phyloP scores from a whole-genome alignment of 2,113 vertebrate species.

The Ibidorhyncha struthersii region DNA sequence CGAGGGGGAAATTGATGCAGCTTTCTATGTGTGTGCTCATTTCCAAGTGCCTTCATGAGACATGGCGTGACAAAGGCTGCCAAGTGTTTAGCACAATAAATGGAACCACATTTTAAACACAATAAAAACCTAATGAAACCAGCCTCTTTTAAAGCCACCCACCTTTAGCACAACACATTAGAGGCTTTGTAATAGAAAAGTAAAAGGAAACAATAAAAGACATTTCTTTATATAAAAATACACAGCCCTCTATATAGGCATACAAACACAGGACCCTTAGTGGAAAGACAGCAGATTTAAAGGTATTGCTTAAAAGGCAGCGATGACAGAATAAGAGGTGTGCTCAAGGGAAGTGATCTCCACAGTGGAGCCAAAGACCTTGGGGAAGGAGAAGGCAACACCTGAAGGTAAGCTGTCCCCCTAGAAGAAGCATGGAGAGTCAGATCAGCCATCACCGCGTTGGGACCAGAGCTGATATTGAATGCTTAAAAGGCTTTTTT shows the following conservation, averaged over 20 bases:
- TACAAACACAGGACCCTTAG: not conserved
- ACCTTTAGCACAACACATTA: constrained; percentile 23
- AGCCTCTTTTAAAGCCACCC: constrained; percentile 44
- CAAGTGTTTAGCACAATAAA: constrained; percentile 61
- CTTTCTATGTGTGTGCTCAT: constrained; percentile 38
- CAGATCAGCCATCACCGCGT: too few species aligned
- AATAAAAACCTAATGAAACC: constrained; percentile 57
- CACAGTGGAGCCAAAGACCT: not conserved
- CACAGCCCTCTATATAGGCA: not conserved
- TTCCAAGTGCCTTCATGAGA: constrained; percentile 59
- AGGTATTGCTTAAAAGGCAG: not conserved
- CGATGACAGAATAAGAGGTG: not conserved
- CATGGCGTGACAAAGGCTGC: constrained; percentile 32
- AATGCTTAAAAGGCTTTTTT: not conserved
- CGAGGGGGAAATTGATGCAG: constrained; percentile 32
- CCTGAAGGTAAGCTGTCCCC: fast-evolving
- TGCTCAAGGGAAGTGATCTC: not conserved
- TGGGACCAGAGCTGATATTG: not conserved
- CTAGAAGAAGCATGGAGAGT: fast-evolving
- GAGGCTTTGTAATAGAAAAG: not conserved
- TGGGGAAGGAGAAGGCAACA: not conserved
- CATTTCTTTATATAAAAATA: not conserved
- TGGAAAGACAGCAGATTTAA: not conserved
- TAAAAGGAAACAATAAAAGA: not conserved
- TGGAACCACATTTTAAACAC: constrained; percentile 52